phyloP scores from a whole-genome alignment of 2,888 invertebrate species.

The Xylophagus ater region DNA sequence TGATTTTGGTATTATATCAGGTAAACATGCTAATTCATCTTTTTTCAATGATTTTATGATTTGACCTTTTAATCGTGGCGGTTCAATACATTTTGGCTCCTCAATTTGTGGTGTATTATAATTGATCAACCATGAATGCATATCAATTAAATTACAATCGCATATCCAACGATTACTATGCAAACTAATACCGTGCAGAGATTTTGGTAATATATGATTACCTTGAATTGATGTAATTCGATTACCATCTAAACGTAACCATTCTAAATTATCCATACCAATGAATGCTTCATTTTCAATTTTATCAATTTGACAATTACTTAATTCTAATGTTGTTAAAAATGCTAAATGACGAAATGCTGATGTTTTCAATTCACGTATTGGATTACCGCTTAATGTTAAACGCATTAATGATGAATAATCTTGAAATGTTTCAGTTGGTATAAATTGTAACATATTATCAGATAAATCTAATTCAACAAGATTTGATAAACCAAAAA shows the following conservation, averaged over 20 bases:
- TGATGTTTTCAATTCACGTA: conserved; percentile 56
- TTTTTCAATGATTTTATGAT: conserved; percentile 55
- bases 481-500: conserved; percentile 72
- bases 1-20: conserved; percentile 64
- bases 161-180: conserved; percentile 85
- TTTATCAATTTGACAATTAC: conserved; percentile 63
- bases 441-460: conserved; percentile 66
- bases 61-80: conserved; percentile 53
- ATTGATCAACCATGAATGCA: conserved; percentile 66
- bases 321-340: conserved; percentile 69
- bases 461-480: conserved; percentile 80
- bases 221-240: conserved; percentile 61
- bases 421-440: conserved; percentile 65
- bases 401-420: conserved; percentile 74
- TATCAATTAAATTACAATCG: conserved; percentile 67
- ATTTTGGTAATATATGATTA: conserved; percentile 59
- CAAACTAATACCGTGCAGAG: conserved; percentile 66
- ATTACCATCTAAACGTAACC: conserved; percentile 76
- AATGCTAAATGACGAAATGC: conserved; percentile 65
- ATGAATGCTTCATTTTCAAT: conserved; percentile 72
- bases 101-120: conserved; percentile 66
- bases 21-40: conserved; percentile 69
- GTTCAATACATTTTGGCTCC: conserved; percentile 66
- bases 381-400: conserved; percentile 70
- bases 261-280: conserved; percentile 69